Percentiles rank a stretch among this genome's conserved stretches.
Conservation (phyloP, 2,113 vertebrate species). For the Lontra canadensis region DNA sequence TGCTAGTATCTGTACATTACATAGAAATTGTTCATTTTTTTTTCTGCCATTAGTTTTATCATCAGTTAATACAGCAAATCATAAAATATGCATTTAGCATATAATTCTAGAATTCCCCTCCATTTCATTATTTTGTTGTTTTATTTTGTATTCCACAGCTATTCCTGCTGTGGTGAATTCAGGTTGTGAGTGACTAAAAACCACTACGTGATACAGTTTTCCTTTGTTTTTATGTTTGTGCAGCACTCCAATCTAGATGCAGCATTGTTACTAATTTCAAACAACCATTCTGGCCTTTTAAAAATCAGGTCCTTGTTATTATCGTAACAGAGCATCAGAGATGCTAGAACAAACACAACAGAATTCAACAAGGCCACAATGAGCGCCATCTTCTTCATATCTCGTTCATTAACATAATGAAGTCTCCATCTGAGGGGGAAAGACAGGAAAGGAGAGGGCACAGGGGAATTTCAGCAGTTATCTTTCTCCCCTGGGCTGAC, state of each 20-base stretch:
- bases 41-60: slow-evolving; percentile 96
- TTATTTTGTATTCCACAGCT: slow-evolving; percentile 84
- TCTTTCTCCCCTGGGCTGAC: slow-evolving; percentile 80
- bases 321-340: slow-evolving; percentile 85
- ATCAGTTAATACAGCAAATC: slow-evolving; percentile 95
- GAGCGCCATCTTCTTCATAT: slow-evolving; percentile 83
- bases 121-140: slow-evolving; percentile 81
- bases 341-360: slow-evolving; percentile 86
- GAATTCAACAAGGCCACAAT: slow-evolving; percentile 87
- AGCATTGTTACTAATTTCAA: slow-evolving; percentile 76
- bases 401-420: slow-evolving; percentile 89
- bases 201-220: slow-evolving; percentile 87
- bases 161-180: slow-evolving; percentile 85
- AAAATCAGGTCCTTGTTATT: slow-evolving; percentile 87
- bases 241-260: slow-evolving; percentile 81
- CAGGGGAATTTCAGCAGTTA: slow-evolving; percentile 76
- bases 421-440: slow-evolving; percentile 83
- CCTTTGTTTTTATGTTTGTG: slow-evolving; percentile 79
- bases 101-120: slow-evolving; percentile 90
- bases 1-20: slow-evolving; percentile 99
- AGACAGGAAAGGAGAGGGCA: neutral
- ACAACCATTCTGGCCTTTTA: slow-evolving; percentile 81
- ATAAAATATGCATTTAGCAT: slow-evolving; percentile 92
- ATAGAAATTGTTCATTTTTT: slow-evolving; percentile 93
- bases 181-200: slow-evolving; percentile 89